Evolutionary conservation across 1,140 invertebrate species (phyloP).

Genomic region (Ericerus pela): DNA sequence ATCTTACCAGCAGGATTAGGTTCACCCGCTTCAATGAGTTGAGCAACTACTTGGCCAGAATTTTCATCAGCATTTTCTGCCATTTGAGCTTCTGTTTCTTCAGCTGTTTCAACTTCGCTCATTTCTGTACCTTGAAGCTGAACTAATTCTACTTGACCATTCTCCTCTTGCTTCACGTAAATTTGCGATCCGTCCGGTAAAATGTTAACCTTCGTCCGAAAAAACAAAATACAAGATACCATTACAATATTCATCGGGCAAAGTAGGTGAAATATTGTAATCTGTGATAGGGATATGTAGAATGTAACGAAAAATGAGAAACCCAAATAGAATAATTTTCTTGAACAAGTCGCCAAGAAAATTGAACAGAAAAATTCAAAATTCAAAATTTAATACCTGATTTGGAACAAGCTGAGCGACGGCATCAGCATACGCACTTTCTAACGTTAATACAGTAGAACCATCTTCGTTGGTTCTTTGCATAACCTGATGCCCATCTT

Average conservation of each 20-base stretch:
- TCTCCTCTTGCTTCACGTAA: conserved; percentile 15
- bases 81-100: conserved; percentile 49
- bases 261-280: background rate
- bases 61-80: conserved; percentile 16
- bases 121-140: conserved; percentile 18
- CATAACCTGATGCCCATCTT: conserved; percentile 27
- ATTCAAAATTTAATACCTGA: conserved; percentile 29
- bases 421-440: conserved; percentile 43
- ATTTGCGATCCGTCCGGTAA: conserved; percentile 2
- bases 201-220: conserved; percentile 1
- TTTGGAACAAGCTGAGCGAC: conserved; percentile 35
- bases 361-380: too few relatives aligned
- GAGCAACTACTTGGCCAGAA: conserved; percentile 57
- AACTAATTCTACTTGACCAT: conserved; percentile 13
- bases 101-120: conserved; percentile 50
- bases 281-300: too few relatives aligned
- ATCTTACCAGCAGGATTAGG: conserved; percentile 51
- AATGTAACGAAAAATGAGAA: too few relatives aligned
- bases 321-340: too few relatives aligned
- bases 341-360: too few relatives aligned
- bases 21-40: conserved; percentile 62
- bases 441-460: conserved; percentile 39
- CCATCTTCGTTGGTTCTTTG: conserved; percentile 25
- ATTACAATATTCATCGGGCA: background rate
- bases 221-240: background rate